These are phyloP conservation scores for Idaea aversata DNA, from an alignment of 2,888 invertebrate genomes.

Conservation along the genomic window DNA sequence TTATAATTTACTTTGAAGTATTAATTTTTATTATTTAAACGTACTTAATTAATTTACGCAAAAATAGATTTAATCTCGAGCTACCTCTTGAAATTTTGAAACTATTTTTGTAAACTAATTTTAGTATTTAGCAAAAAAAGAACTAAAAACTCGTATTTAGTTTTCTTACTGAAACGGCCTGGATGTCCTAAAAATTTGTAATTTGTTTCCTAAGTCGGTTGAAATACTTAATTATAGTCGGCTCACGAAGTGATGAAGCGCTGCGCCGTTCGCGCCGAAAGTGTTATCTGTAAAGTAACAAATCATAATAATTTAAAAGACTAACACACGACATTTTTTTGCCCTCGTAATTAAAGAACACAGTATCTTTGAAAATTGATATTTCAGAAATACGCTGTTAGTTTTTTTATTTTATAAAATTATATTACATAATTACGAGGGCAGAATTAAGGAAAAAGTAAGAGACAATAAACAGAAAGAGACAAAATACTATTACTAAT, in stretches of 20 bases:
- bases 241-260: background rate
- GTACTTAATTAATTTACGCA: conserved; percentile 44
- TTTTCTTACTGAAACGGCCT: conserved; percentile 51
- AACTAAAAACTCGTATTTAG: conserved; percentile 41
- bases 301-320: background rate
- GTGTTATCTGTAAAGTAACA: background rate
- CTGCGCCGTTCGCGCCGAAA: background rate
- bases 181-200: conserved; percentile 13
- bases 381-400: no score
- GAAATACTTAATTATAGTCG: background rate
- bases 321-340: no score
- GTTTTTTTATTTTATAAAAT: no score
- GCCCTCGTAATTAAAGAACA: no score
- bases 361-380: no score
- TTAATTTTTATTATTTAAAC: conserved; percentile 46
- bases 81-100: conserved; percentile 74
- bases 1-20: conserved; percentile 27
- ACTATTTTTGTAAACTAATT: conserved; percentile 71
- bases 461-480: no score
- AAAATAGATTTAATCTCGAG: conserved; percentile 55
- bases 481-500: no score
- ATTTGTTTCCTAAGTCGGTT: conserved; percentile 22
- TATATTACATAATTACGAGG: no score
- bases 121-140: conserved; percentile 39
- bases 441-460: no score